Evolutionary conservation across 2,888 invertebrate genomes (phyloP), one percentile per base, ranked within the genome.

Genomic region (Pecten maximus): DNA sequence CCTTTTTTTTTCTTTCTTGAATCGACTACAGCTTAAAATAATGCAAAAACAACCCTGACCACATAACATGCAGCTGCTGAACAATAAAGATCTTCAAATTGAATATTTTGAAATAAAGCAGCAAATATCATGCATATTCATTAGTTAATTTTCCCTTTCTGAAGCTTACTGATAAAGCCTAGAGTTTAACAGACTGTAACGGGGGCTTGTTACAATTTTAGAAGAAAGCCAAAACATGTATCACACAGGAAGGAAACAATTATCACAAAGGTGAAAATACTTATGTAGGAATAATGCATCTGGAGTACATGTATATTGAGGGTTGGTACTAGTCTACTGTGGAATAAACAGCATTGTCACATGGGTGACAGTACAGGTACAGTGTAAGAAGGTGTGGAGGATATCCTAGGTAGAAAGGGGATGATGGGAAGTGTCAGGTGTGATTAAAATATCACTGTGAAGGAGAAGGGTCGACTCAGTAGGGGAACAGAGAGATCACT

Each of bases 61-160:
- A 74, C 28, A 60, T 35, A 35, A 23, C 74, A 74, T 74, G 74
- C 74, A 74, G 74, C 74, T 74, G 74, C 74, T 10, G 19, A 23
- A 74, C 35, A 74, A 74, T 74, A 74, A 60, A n/a, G 19, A 54
- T 54, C n/a, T 54, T 54, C 6, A 54, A 74, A 74, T 74, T 74
- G 12, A 74, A 35, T n/a, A 35, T 35, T 74, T 74, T 74, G 74
- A 28, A 74, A 74, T 35, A 35, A 74, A 74, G 74, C 74, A 74
- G 74, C 74, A 74, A 74, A 74, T 74, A 74, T 35, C 74, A 74
- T 74, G 74, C 74, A 74, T 74, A 74, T 74, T 74, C 28, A 28
- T 12, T 74, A 74, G 74, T 74, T 28, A 74, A 10, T 44, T 44
- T 10, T 35, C 35, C 35, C 23, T 19, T 19, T 28, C n/a, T 2